Evolutionary conservation across 2,888 invertebrate species (phyloP).

Genomic region (Rhagophthalmus giganteus): DNA sequence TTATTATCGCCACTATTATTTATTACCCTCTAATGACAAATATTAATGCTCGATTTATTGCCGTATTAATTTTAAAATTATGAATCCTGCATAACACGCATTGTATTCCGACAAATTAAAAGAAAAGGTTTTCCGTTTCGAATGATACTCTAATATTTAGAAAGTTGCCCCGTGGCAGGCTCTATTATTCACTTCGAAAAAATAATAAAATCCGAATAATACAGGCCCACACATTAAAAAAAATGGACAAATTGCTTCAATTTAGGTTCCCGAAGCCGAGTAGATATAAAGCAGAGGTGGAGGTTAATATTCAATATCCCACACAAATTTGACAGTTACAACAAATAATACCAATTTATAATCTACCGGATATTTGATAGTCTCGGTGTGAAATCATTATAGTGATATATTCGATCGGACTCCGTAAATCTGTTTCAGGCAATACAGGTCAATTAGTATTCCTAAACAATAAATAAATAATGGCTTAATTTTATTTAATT

Average conservation of each 20-base stretch:
- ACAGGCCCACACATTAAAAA: background rate
- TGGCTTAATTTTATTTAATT: too few relatives aligned
- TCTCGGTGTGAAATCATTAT: conserved; percentile 15
- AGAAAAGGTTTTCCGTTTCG: too few relatives aligned
- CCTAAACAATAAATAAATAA: too few relatives aligned
- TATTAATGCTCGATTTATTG: too few relatives aligned
- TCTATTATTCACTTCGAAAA: too few relatives aligned
- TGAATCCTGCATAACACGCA: too few relatives aligned
- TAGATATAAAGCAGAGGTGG: conserved; percentile 17
- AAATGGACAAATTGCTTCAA: background rate
- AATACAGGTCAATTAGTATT: background rate
- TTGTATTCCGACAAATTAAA: too few relatives aligned
- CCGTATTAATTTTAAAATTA: too few relatives aligned
- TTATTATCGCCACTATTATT: too few relatives aligned
- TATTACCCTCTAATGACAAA: too few relatives aligned
- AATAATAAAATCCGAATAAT: background rate
- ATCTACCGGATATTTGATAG: conserved; percentile 13
- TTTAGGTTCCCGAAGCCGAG: background rate
- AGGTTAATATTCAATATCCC: conserved; percentile 37
- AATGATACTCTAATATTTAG: too few relatives aligned
- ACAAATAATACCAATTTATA: conserved; percentile 21
- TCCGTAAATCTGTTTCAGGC: background rate
- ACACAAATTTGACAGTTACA: conserved; percentile 33
- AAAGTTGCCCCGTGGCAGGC: too few relatives aligned
- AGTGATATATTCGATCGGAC: conserved; percentile 11